These are phyloP conservation scores for Bombus turneri DNA, from an alignment of 1,140 invertebrate species.

Conservation along the genomic window DNA sequence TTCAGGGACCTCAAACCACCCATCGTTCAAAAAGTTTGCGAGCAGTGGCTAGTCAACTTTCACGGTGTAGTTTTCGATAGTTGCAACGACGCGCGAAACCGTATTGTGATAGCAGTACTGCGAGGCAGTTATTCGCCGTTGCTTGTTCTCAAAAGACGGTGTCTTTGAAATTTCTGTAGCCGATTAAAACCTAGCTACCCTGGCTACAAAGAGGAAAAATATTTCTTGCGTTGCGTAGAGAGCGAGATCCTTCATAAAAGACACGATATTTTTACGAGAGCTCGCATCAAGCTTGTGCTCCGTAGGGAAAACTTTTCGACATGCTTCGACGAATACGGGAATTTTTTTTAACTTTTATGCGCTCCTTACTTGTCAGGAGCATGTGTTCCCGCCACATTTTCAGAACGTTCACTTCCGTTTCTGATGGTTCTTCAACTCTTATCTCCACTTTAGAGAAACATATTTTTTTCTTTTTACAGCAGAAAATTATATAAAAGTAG, in stretches of 20 bases:
- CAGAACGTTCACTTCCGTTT: neutral
- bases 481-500: neutral
- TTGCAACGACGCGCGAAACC: conserved; percentile 61
- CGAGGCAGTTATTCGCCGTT: conserved; percentile 45
- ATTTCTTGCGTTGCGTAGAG: conserved; percentile 2
- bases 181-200: conserved; percentile 32
- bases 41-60: conserved; percentile 56
- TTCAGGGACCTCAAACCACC: conserved; percentile 52
- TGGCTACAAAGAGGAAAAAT: conserved; percentile 47
- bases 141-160: conserved; percentile 57
- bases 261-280: conserved; percentile 54
- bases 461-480: neutral
- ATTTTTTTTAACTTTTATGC: conserved; percentile 39
- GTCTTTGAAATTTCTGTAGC: conserved; percentile 51
- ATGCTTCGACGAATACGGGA: conserved; percentile 36
- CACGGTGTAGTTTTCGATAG: conserved; percentile 58
- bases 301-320: conserved; percentile 41
- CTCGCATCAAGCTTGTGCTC: conserved; percentile 26
- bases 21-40: conserved; percentile 66
- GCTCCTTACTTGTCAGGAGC: neutral
- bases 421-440: neutral
- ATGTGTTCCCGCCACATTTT: neutral
- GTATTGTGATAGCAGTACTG: conserved; percentile 40
- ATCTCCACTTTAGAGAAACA: neutral
- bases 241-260: conserved; percentile 43